Evolutionary conservation across 2,113 vertebrate species (phyloP), one percentile per base, ranked within the genome.

Genomic region (Oreocharis arfaki): DNA sequence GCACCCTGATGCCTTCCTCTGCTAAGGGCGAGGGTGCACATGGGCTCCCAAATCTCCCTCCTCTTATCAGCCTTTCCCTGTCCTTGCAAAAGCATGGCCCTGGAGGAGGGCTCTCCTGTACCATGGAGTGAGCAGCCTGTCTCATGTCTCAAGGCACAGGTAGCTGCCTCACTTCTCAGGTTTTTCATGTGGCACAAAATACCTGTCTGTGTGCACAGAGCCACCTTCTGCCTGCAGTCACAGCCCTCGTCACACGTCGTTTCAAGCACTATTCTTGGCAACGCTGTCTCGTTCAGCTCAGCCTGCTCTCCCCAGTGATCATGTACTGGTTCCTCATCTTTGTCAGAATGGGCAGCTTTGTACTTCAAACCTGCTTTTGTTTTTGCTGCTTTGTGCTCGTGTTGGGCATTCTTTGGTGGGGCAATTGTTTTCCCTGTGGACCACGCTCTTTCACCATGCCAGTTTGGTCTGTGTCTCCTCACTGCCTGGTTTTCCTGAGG

Each of bases 181-280:
- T 47, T 81, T 77, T 75, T 52, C 30, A 14, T 23, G 27, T 24
- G 32, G 61, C 49, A 64, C 35, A 84, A 53, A 87, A 69, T 60
- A 74, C 42, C 46, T 53, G 41, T n/a, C 46, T 87, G 28, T 42
- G 42, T 27, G 4, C 8, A 41, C 41, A 77, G 20, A 81, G 39
- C 32, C 44, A 55, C 44, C 76, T 84, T 64, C 71, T 86, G 73
- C 32, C 63, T 81, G 41, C 50, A 67, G 3, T 35, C 59, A 76
- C 17, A 70, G 37, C 59, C n/a, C 55, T 81, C 0, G 0, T 56
- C 55, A 76, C 22, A 46, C 33, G 6, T 16, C 0, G 0, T 57
- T 87, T 87, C 47, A 67, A 53, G 47, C 0, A 0, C 63, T 89
- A 4, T 71, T 70, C 78, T 91, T 89, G 78, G 73, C 64, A 61